Evolutionary conservation across 2,888 invertebrate genomes (phyloP).

Genomic region (Orthonevra nobilis): DNA sequence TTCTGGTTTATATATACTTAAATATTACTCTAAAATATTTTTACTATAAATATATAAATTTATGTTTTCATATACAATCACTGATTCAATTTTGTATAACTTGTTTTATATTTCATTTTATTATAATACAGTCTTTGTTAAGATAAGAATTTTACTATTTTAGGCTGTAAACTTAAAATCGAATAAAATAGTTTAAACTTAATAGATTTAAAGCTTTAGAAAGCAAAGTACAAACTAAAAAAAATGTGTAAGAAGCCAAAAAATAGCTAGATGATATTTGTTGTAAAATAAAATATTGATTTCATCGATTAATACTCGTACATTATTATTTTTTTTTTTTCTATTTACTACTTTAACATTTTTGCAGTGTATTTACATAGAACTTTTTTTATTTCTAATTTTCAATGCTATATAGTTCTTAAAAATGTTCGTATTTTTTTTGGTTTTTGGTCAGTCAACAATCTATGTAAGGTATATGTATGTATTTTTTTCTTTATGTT

Average conservation of each 20-base stretch:
- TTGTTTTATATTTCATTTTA: slow-evolving; percentile 11
- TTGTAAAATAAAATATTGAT: too few species aligned
- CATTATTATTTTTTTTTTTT: not conserved
- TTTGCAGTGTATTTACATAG: slow-evolving; percentile 59
- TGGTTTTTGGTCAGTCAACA: slow-evolving; percentile 62
- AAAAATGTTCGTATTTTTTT: slow-evolving; percentile 10
- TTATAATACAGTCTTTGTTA: slow-evolving; percentile 61
- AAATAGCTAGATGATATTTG: too few species aligned
- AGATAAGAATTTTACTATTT: slow-evolving; percentile 44
- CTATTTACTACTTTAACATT: slow-evolving; percentile 45
- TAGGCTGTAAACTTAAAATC: slow-evolving; percentile 5
- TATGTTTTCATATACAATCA: slow-evolving; percentile 37
- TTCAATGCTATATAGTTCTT: slow-evolving; percentile 35
- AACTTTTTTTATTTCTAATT: not conserved
- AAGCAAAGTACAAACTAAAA: too few species aligned
- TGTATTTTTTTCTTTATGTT: slow-evolving; percentile 20
- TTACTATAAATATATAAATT: slow-evolving; percentile 67
- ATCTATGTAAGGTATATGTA: slow-evolving; percentile 45
- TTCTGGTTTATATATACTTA: slow-evolving; percentile 24
- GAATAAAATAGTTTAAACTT: not conserved
- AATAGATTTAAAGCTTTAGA: too few species aligned
- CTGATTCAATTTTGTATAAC: slow-evolving; percentile 16
- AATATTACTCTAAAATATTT: slow-evolving; percentile 39
- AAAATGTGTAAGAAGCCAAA: too few species aligned
- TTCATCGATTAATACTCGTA: too few species aligned